phyloP scores from a whole-genome alignment of 2,113 vertebrate genomes.

The Megalops atlanticus region DNA sequence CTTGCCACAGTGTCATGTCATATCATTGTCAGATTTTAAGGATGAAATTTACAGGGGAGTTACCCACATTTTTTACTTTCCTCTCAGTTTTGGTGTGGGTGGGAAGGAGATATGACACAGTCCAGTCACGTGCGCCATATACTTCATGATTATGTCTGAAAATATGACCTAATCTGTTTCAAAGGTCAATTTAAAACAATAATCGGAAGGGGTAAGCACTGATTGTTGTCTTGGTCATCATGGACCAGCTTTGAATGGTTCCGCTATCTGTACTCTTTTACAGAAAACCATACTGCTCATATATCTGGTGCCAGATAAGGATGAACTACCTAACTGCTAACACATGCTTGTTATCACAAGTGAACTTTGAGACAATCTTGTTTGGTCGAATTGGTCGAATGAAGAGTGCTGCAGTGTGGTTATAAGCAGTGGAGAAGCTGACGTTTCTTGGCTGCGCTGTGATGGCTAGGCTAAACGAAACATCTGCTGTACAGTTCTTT shows the following conservation, averaged over 20 bases:
- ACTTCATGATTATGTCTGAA: background rate
- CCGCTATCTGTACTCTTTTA: background rate
- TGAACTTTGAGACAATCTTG: conserved; percentile 15
- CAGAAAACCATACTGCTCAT: background rate
- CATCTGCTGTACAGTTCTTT: background rate
- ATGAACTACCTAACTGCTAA: background rate
- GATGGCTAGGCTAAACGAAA: background rate
- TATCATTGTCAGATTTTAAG: background rate
- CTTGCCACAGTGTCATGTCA: background rate
- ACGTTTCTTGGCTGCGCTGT: background rate
- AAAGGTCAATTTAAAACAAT: conserved; percentile 1
- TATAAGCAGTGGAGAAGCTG: background rate
- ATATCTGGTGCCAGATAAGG: background rate
- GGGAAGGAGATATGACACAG: background rate
- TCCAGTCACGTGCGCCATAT: background rate
- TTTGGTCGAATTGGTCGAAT: background rate
- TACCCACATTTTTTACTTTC: background rate
- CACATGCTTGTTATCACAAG: background rate
- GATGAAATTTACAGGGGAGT: background rate
- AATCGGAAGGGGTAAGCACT: background rate
- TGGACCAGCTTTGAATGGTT: background rate
- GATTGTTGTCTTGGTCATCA: background rate
- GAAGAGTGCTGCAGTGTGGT: background rate
- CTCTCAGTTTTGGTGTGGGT: background rate
- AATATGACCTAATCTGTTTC: background rate